A percentile compares a stretch with the other conserved stretches of the same genome.
These are phyloP conservation scores for Cryptus armator DNA, from an alignment of 2,888 invertebrate species.

Conservation along the genomic window DNA sequence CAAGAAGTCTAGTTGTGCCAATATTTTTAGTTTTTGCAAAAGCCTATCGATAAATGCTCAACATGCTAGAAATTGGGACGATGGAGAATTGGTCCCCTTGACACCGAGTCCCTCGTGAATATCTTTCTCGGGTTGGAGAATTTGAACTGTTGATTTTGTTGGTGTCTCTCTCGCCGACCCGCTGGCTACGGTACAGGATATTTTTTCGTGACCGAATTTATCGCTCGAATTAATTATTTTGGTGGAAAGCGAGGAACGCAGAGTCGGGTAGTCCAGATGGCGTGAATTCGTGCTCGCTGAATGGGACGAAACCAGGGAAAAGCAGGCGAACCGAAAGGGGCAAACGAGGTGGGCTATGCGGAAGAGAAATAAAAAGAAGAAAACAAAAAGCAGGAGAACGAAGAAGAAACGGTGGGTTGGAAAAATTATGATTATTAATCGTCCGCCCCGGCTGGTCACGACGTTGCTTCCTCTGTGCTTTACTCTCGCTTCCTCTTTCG, in stretches of 20 bases:
- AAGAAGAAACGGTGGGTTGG: constrained; percentile 55
- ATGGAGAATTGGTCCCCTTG: not conserved
- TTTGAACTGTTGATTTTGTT: constrained; percentile 17
- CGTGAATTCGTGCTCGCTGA: constrained; percentile 69
- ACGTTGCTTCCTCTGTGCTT: constrained; percentile 30
- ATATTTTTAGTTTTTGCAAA: too few relatives aligned
- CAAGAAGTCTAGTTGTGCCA: too few relatives aligned
- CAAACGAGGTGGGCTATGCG: constrained; percentile 27
- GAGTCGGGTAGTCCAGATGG: constrained; percentile 69
- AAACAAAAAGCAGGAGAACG: constrained; percentile 25
- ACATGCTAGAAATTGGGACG: not conserved
- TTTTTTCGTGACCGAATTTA: constrained; percentile 73
- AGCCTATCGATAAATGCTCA: too few relatives aligned
- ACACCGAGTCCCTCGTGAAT: not conserved
- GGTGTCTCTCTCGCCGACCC: not conserved
- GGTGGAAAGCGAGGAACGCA: constrained; percentile 42
- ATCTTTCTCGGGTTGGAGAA: constrained; percentile 9
- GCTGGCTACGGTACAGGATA: constrained; percentile 16
- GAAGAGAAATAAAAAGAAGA: constrained; percentile 30
- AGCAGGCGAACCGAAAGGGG: constrained; percentile 41
- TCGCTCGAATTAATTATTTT: constrained; percentile 75
- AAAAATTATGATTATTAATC: constrained; percentile 75
- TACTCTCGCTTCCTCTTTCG: constrained; percentile 1
- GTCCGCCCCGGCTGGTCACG: constrained; percentile 51
- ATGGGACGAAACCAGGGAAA: constrained; percentile 27